A percentile compares a stretch with the other conserved stretches of the same genome.
phyloP scores from a whole-genome alignment of 2,113 vertebrate species.

The Lutjanus erythropterus region DNA sequence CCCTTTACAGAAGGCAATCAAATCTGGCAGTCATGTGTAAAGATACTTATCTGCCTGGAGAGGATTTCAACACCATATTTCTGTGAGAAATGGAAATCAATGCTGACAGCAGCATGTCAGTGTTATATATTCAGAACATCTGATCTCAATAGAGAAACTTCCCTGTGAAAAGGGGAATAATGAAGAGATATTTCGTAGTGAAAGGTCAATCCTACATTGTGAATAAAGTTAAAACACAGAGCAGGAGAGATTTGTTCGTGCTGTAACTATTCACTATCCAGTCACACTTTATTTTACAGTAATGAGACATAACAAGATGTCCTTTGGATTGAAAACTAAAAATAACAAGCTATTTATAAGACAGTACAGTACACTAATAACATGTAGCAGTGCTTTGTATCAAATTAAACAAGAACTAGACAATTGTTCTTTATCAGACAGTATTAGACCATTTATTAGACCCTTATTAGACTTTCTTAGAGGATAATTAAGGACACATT shows the following conservation, averaged over 20 bases:
- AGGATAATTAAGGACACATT: too few relatives aligned
- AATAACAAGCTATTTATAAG: too few relatives aligned
- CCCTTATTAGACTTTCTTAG: too few relatives aligned
- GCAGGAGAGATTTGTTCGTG: slow-evolving; percentile 8
- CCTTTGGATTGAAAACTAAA: too few relatives aligned
- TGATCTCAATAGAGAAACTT: slow-evolving; percentile 84
- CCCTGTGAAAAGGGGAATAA: slow-evolving; percentile 62
- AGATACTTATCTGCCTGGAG: slow-evolving; percentile 87
- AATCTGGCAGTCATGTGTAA: slow-evolving; percentile 87
- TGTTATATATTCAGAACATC: slow-evolving; percentile 79
- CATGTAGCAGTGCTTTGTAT: too few relatives aligned
- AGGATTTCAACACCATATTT: slow-evolving; percentile 87
- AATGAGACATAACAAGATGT: too few relatives aligned
- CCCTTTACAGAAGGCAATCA: slow-evolving; percentile 85
- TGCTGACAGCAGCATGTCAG: slow-evolving; percentile 85
- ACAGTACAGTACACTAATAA: too few relatives aligned
- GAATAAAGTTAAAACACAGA: slow-evolving; percentile 65
- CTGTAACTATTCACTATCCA: slow-evolving; percentile 39
- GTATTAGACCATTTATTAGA: too few relatives aligned
- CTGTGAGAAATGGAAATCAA: slow-evolving; percentile 83
- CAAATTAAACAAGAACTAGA: too few relatives aligned
- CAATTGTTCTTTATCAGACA: too few relatives aligned
- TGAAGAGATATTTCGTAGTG: slow-evolving; percentile 64
- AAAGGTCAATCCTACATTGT: slow-evolving; percentile 68
- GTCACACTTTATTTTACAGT: too few relatives aligned